Evolutionary conservation across 2,797 vertebrate species (phyloP).

Genomic region (Stomatorhinus walkeri): DNA sequence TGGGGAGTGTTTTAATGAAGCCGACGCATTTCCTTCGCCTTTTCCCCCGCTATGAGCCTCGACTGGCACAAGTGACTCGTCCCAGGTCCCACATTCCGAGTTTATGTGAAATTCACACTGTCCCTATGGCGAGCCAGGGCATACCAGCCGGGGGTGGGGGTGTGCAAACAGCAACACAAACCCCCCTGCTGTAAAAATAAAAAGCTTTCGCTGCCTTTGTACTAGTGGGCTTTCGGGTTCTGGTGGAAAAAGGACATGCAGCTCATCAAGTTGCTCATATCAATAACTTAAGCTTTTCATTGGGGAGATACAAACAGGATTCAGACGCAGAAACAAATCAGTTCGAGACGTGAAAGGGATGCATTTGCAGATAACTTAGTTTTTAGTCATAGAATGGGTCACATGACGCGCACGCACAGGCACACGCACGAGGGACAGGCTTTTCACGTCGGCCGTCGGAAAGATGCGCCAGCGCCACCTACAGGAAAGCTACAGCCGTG

Average conservation of each 20-base stretch:
- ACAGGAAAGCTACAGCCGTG: too few species aligned
- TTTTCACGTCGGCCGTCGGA: not conserved
- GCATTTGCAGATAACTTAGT: not conserved
- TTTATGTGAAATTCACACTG: not conserved
- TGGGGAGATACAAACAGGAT: not conserved
- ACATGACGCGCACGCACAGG: not conserved
- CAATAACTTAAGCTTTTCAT: not conserved
- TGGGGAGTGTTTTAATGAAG: not conserved
- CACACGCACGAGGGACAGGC: not conserved
- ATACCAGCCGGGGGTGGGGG: not conserved
- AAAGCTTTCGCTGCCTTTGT: not conserved
- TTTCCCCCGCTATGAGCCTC: not conserved
- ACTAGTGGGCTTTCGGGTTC: not conserved
- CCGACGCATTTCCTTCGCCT: not conserved
- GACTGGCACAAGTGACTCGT: not conserved
- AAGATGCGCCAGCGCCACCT: not conserved
- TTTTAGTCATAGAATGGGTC: not conserved
- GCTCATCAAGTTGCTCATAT: not conserved
- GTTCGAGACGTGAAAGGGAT: not conserved
- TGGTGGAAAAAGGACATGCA: not conserved
- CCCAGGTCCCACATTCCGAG: not conserved
- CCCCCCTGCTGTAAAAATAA: not conserved
- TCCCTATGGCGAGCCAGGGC: not conserved
- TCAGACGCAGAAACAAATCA: not conserved
- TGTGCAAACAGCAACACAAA: not conserved